Base-by-base conservation (phyloP, 2,113 vertebrate species). In the Galeopterus variegatus region DNA sequence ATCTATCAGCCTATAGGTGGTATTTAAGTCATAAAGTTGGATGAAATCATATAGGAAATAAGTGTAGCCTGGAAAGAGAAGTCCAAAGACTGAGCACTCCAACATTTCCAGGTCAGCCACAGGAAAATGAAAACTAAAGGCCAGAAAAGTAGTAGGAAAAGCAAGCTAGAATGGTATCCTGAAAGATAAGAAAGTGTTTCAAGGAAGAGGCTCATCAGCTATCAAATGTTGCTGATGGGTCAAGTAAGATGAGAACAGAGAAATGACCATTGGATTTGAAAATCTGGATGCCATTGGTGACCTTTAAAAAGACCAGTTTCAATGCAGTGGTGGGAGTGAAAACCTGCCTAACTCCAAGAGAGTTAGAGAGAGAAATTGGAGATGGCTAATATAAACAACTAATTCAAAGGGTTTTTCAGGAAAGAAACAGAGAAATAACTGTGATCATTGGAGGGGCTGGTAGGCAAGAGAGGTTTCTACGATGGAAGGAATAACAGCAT, bases 31-130 rank as follows among this genome's bases (percentile, higher is more conserved):
- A 15, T n/a, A 15, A 54, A 85, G 36, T 33, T 88, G 45, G 62
- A 41, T 48, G n/a, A 85, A 28, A 62, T 52, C 9, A 31, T 31
- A 21, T 36, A 67, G 56, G 58, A 18, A 80, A n/a, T 79, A 36
- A 69, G 9, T 48, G 18, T 60, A 91, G 82, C 82, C 52, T 70
- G 52, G 83, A 82, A 36, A 88, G 54, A 77, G 21, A 56, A 79
- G 62, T 26, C 65, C 12, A 64, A 65, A 21, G 64, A 79, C 1
- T 79, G n/a, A 23, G 5, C 19, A 31, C 26, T 9, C 88, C 69
- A 65, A 83, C n/a, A 93, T 70, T 81, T 91, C 54, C 54, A 90
- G n/a, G 36, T 48, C 58, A 82, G 33, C 36, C 50, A 87, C 41
- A 58, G 36, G 48, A 76, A 75, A 82, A 13, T 41, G 50, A 88